Conservation (phyloP, 2,797 vertebrate species). For the Todus mexicanus region DNA sequence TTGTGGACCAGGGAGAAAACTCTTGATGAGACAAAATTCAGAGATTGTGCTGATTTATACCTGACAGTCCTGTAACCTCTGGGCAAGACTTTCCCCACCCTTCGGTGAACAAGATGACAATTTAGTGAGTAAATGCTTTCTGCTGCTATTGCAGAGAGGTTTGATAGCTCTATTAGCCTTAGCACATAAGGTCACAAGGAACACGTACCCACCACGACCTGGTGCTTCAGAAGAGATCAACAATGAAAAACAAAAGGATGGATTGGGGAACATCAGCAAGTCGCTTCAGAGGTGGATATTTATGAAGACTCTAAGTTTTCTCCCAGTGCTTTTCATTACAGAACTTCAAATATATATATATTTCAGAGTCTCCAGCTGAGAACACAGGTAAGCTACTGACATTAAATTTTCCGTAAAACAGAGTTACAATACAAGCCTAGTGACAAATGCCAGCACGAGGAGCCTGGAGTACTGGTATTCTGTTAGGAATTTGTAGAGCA, state of each 20-base stretch:
- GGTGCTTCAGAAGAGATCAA: not conserved
- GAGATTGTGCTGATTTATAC: not conserved
- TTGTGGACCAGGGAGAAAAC: not conserved
- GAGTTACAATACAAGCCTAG: not conserved
- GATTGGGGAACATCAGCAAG: not conserved
- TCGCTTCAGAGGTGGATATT: not conserved
- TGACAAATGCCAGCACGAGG: not conserved
- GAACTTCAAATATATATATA: not conserved
- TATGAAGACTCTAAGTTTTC: not conserved
- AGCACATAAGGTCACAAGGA: not conserved
- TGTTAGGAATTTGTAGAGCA: not conserved
- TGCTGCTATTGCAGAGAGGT: not conserved
- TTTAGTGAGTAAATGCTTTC: conserved; percentile 3
- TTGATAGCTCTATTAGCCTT: conserved; percentile 27
- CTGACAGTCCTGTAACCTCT: not conserved
- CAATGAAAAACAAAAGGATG: not conserved
- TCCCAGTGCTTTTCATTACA: not conserved
- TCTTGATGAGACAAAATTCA: not conserved
- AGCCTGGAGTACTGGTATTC: not conserved
- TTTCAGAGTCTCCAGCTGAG: conserved; percentile 10
- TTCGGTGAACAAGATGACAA: not conserved
- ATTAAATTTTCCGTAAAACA: conserved; percentile 6
- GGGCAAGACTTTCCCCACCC: not conserved
- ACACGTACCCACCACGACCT: not conserved
- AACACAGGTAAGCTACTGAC: conserved; percentile 2